Percentiles rank a stretch among this genome's conserved stretches.
Evolutionary conservation across 2,797 vertebrate genomes (phyloP).

Genomic region (Mus caroli): DNA sequence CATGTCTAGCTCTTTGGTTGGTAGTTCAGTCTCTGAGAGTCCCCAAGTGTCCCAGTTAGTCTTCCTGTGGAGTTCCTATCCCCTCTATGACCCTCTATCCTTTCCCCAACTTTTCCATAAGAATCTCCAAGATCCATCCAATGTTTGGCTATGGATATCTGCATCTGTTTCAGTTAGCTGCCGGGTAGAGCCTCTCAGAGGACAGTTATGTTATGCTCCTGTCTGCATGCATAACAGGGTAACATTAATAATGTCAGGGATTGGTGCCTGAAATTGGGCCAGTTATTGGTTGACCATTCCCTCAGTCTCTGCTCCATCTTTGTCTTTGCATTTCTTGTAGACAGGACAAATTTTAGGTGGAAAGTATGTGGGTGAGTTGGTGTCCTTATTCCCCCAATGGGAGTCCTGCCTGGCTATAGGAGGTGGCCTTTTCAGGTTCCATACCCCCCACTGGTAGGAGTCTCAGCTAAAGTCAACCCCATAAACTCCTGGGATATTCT

Average conservation of each 20-base stretch:
- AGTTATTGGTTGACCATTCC: neutral
- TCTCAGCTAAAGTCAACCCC: neutral
- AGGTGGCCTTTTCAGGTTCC: neutral
- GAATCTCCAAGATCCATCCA: neutral
- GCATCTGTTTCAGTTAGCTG: neutral
- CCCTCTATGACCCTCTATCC: neutral
- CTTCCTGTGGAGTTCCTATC: neutral
- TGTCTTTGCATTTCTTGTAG: neutral
- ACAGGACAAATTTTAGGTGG: neutral
- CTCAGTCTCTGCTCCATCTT: neutral
- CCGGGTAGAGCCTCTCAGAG: neutral
- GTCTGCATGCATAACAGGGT: neutral
- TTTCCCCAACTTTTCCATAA: neutral
- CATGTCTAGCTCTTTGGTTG: neutral
- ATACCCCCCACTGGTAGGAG: neutral
- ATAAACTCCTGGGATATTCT: neutral
- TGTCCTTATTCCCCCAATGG: neutral
- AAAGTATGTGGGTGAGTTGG: neutral
- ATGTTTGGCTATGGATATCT: neutral
- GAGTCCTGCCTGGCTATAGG: neutral
- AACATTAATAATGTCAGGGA: neutral
- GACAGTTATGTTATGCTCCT: neutral
- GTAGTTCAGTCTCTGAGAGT: neutral
- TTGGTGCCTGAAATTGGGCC: neutral
- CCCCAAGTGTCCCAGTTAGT: neutral